Evolutionary conservation across 2,888 invertebrate species (phyloP), one percentile per base, ranked within the genome.

Genomic region (Drosophila fulvimacula): DNA sequence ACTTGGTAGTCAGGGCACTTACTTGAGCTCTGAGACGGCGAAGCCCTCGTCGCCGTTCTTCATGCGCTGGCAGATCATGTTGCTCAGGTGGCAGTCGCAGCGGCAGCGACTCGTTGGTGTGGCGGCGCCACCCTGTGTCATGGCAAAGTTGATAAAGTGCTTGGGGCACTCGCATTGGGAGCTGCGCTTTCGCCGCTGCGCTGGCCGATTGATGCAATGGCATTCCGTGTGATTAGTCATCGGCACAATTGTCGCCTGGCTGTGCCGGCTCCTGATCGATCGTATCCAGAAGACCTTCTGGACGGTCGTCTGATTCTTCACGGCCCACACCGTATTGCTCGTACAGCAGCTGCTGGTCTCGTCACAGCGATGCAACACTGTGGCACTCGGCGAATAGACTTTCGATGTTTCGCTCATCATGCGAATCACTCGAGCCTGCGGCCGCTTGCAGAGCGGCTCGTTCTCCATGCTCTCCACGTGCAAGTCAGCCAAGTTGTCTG

Each of bases 331-430:
- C 70, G 95, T 95, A 72, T 94, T 94, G 75, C 32, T 36, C 7
- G 36, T 21, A 91, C 98, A 98, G 93, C 98, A 98, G 55, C 97
- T 98, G 17, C 96, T 95, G 92, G 96, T 96, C 75, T 96, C 96
- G 6, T 96, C 95, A 92, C 98, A 98, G 67, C 97, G 95, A 92
- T 98, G 96, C 62, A 98, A 93, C 58, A 96, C 94, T 3, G 97
- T 97, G 91, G 97, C 97, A 51, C 96, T 95, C 0, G 98, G 98
- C 83, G 95, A 93, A 93, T 96, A 98, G 10, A 94, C 94, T 72
- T 95, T 96, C 46, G 95, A 95, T 5, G 92, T 89, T 30, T 91
- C 90, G 85, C 66, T 10, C 91, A 91, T 63, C 80, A 81, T 34
- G 76, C 53, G 17, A 13, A 65, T 34, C 11, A 65, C 32, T 2